Evolutionary conservation across 2,888 invertebrate genomes (phyloP).

Genomic region (Drosophila paracracens): DNA sequence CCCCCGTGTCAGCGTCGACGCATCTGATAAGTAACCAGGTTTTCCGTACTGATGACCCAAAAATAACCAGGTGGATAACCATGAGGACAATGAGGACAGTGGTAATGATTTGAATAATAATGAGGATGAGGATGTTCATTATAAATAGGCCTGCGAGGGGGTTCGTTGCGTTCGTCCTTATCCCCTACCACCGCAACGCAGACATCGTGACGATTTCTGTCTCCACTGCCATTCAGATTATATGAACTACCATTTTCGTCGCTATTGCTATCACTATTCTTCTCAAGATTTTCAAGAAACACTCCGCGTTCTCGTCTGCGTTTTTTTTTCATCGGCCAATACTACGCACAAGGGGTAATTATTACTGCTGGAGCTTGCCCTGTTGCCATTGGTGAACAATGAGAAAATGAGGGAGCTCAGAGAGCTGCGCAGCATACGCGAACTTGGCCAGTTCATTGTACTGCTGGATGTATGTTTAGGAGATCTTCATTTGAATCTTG

Average conservation of each 20-base stretch:
- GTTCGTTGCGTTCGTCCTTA: neutral
- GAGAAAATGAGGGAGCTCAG: conserved; percentile 53
- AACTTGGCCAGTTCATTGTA: conserved; percentile 72
- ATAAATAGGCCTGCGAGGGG: too few relatives aligned
- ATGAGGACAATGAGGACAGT: too few relatives aligned
- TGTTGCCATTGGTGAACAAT: conserved; percentile 30
- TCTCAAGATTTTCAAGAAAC: too few relatives aligned
- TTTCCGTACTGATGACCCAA: too few relatives aligned
- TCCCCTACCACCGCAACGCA: conserved; percentile 35
- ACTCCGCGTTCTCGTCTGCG: too few relatives aligned
- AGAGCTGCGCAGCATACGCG: conserved; percentile 69
- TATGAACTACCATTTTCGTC: neutral
- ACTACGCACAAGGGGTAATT: conserved; percentile 73
- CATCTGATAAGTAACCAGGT: too few relatives aligned
- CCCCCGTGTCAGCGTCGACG: too few relatives aligned
- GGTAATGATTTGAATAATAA: too few relatives aligned
- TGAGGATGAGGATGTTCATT: too few relatives aligned
- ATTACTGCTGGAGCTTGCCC: conserved; percentile 17
- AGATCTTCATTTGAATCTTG: conserved; percentile 53
- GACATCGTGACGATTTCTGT: neutral
- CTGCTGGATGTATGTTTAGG: conserved; percentile 23
- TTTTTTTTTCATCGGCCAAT: conserved; percentile 3
- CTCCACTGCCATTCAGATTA: neutral
- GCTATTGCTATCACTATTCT: too few relatives aligned
- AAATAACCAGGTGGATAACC: too few relatives aligned